Conservation (phyloP, 2,113 vertebrate genomes). For the Epinephelus moara region DNA sequence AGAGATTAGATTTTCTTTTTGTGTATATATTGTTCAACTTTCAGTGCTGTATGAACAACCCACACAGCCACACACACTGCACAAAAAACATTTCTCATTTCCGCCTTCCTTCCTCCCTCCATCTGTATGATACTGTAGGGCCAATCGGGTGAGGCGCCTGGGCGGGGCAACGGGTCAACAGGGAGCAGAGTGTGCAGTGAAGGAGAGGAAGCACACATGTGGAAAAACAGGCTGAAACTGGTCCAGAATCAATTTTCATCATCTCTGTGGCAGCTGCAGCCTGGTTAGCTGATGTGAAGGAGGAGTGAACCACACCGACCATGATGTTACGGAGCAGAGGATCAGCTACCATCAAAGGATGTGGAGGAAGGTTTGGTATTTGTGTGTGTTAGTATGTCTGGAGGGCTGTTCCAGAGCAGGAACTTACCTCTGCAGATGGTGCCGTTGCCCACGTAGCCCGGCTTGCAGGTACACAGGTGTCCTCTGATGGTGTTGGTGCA, state of each 20-base stretch:
- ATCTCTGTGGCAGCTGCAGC: conserved; percentile 62
- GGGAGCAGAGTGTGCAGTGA: conserved; percentile 26
- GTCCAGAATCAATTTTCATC: conserved; percentile 70
- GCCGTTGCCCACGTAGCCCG: conserved; percentile 94
- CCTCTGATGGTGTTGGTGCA: conserved; percentile 96
- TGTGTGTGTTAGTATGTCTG: conserved; percentile 14
- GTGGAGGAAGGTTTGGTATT: background rate
- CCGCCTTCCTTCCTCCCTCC: background rate
- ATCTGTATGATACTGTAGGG: background rate
- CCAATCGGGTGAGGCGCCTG: background rate
- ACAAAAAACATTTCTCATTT: background rate
- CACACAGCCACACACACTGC: background rate
- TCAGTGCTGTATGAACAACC: background rate
- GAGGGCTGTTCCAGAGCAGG: conserved; percentile 29
- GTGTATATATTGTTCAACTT: background rate
- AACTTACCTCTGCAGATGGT: conserved; percentile 92
- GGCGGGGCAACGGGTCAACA: conserved; percentile 22
- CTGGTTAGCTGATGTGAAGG: conserved; percentile 47
- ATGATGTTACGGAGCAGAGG: conserved; percentile 32
- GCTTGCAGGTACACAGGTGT: conserved; percentile 96
- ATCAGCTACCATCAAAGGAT: conserved; percentile 23
- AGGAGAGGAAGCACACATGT: conserved; percentile 29
- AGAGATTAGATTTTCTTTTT: background rate
- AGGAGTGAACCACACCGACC: conserved; percentile 33
- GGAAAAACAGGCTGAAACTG: conserved; percentile 36